Conservation (phyloP, 2,113 vertebrate species). For the Dicaeum eximium region DNA sequence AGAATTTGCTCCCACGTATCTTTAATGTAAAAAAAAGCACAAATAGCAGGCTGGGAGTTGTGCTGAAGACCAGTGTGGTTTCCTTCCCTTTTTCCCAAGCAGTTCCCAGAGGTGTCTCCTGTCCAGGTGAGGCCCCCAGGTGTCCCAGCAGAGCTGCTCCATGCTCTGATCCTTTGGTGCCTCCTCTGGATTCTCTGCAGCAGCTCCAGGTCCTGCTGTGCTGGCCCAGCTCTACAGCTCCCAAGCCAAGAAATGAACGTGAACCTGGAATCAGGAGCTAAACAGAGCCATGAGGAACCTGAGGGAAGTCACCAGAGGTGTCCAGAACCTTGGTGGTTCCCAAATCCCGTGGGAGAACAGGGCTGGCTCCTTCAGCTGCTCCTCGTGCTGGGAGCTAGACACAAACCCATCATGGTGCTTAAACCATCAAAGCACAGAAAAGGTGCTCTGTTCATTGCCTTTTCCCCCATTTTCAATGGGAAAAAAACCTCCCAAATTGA, state of each 20-base stretch:
- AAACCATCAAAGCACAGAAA: background rate
- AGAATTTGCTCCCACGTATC: background rate
- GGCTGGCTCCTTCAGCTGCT: background rate
- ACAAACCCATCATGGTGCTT: accelerated
- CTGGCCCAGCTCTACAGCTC: background rate
- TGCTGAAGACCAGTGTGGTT: background rate
- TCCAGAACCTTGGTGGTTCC: accelerated
- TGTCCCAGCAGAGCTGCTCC: background rate
- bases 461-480: background rate
- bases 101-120: background rate
- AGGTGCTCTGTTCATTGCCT: background rate
- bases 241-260: background rate
- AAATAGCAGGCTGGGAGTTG: background rate
- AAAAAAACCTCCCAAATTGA: background rate
- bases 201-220: background rate
- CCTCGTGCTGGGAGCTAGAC: accelerated
- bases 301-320: too few relatives aligned
- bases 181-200: background rate
- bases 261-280: background rate
- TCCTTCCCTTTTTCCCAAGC: background rate
- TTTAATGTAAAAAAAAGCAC: background rate
- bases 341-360: background rate
- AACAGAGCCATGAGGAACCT: background rate
- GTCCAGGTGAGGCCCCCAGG: background rate
- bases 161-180: accelerated